These are phyloP conservation scores for Microplitis demolitor DNA, from an alignment of 1,140 invertebrate species.

Conservation along the genomic window DNA sequence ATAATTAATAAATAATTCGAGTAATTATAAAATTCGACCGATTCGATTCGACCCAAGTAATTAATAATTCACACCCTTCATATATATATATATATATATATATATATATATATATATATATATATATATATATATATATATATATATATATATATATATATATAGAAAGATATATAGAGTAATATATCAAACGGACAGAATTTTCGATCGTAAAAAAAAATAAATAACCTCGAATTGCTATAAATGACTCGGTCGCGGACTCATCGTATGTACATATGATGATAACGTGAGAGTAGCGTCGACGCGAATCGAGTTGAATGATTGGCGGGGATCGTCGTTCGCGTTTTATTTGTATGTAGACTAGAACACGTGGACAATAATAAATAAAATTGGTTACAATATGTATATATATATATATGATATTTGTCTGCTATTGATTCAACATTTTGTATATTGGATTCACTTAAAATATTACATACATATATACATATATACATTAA, in stretches of 20 bases:
- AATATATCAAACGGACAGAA: background rate
- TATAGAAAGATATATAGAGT: no score
- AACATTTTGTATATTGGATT: background rate
- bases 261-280: slow-evolving; percentile 3
- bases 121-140: no score
- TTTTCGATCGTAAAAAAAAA: background rate
- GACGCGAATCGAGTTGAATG: slow-evolving; percentile 12
- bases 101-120: no score
- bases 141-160: no score
- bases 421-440: background rate
- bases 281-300: background rate
- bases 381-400: background rate
- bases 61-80: no score
- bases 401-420: background rate
- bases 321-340: slow-evolving; percentile 12
- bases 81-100: no score
- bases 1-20: no score
- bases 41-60: no score
- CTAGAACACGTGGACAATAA: background rate
- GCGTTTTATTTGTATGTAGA: background rate
- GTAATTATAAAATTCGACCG: no score
- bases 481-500: no score
- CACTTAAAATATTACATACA: background rate
- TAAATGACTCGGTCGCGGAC: background rate
- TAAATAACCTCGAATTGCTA: background rate